Base-by-base conservation (phyloP, 2,888 invertebrate species). In the Apodemia duryi region DNA sequence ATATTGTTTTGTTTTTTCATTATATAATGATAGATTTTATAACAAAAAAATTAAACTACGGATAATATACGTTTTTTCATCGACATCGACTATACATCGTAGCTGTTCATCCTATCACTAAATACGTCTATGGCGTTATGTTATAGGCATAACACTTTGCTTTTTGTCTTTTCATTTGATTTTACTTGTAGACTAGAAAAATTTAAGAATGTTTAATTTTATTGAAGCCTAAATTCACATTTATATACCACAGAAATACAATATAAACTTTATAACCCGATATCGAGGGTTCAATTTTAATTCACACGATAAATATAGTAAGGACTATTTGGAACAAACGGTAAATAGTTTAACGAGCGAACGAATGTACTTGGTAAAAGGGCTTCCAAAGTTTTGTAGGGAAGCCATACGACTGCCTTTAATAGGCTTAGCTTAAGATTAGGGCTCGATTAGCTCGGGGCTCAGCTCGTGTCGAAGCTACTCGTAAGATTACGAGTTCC, bases 371-470 rank as follows among this genome's bases (percentile, higher is more conserved):
- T 83, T 82, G 82, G 84, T 78, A 83, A 89, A 57, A 85, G 86
- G 89, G 90, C 90, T 91, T 91, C 91, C 80, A 83, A 91, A 91
- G 90, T 91, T 91, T 91, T 84, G 89, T 83, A 84, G 85, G 85
- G 90, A 91, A 91, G 89, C 89, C 80, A 84, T 91, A 89, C 87
- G 86, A 91, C 84, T 89, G 90, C 85, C 82, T 82, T 77, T 91
- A 91, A 91, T 90, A 91, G 89, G 89, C 90, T 91, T 91, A 88
- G 88, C 82, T 82, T 75, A 80, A 88, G 91, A 91, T 91, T 90
- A 91, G 86, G 86, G 80, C 83, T 80, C 85, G 90, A 91, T 91
- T 91, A 91, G 88, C 84, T 80, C 80, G 77, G 77, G 87, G 80
- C 81, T 84, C 81, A 68, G 84, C 79, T 79, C 79, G 79, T 82